A percentile compares a stretch with the other conserved stretches of the same genome.
These are phyloP conservation scores for Triplophysa tibetana DNA, from an alignment of 2,113 vertebrate genomes.

Conservation along the genomic window DNA sequence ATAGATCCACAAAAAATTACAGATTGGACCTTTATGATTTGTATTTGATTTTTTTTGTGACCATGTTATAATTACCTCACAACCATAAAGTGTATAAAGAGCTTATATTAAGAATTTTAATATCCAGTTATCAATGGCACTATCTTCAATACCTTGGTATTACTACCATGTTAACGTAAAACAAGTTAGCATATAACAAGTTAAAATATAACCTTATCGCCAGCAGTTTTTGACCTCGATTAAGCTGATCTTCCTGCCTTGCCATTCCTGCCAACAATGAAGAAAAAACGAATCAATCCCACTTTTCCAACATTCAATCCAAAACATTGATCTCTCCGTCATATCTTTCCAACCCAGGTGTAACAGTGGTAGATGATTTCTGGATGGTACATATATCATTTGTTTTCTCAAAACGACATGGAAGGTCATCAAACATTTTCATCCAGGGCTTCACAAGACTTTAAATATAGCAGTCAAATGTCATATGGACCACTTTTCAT, in stretches of 20 bases:
- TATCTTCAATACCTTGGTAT: no score
- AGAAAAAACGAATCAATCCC: not conserved
- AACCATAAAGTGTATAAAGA: not conserved
- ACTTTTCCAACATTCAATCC: not conserved
- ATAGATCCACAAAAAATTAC: no score
- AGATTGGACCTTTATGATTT: no score
- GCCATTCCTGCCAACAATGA: conserved; percentile 80
- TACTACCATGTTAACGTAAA: no score
- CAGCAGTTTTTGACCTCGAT: conserved; percentile 82
- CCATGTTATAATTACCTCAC: not conserved
- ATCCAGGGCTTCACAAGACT: no score
- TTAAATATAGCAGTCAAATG: no score
- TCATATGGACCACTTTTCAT: no score
- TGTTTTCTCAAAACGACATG: no score
- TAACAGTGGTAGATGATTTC: not conserved
- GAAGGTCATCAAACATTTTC: no score
- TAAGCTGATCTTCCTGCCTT: conserved; percentile 87
- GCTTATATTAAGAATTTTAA: not conserved
- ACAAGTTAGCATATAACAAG: no score
- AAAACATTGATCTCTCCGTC: not conserved
- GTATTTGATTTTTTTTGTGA: no score
- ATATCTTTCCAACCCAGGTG: not conserved
- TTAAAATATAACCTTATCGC: conserved; percentile 82
- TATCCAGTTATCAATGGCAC: not conserved
- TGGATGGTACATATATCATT: not conserved